phyloP scores from a whole-genome alignment of 2,888 invertebrate species.

The Chymomyza procnemis region DNA sequence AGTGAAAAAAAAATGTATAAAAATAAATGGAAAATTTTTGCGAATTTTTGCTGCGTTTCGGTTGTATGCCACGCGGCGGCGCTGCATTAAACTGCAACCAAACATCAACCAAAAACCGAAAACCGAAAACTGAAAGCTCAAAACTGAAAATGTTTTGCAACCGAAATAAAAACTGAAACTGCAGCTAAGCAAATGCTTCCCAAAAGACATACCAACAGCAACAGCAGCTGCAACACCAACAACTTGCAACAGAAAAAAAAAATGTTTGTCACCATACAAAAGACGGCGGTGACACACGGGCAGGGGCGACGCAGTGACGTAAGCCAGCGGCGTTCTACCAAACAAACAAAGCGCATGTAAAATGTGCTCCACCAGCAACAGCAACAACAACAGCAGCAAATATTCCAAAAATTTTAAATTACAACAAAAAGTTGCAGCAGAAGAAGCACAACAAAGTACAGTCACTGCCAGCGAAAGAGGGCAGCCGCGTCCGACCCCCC shows the following conservation, averaged over 20 bases:
- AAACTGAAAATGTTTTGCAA: slow-evolving; percentile 58
- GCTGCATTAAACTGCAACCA: slow-evolving; percentile 60
- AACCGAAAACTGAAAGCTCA: slow-evolving; percentile 30
- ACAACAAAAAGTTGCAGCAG: background rate
- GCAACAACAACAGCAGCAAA: background rate
- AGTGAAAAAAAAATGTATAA: slow-evolving; percentile 1
- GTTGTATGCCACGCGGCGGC: slow-evolving; percentile 55
- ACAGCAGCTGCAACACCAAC: slow-evolving; percentile 52
- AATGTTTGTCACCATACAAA: slow-evolving; percentile 23
- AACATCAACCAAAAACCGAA: slow-evolving; percentile 26
- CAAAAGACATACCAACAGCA: slow-evolving; percentile 43
- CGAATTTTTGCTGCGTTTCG: slow-evolving; percentile 59
- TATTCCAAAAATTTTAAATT: slow-evolving; percentile 1
- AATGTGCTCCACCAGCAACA: background rate
- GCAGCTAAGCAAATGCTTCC: slow-evolving; percentile 4
- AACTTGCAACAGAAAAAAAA: slow-evolving; percentile 31
- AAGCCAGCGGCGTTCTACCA: background rate
- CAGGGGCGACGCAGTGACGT: too few species aligned
- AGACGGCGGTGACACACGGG: background rate
- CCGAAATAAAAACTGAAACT: slow-evolving; percentile 50
- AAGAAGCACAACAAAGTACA: background rate
- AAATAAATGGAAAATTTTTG: background rate
- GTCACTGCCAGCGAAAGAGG: background rate
- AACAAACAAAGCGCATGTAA: slow-evolving; percentile 1
- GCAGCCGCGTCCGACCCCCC: background rate